Evolutionary conservation across 1,140 invertebrate species (phyloP).

Genomic region (Hypothenemus hampei): DNA sequence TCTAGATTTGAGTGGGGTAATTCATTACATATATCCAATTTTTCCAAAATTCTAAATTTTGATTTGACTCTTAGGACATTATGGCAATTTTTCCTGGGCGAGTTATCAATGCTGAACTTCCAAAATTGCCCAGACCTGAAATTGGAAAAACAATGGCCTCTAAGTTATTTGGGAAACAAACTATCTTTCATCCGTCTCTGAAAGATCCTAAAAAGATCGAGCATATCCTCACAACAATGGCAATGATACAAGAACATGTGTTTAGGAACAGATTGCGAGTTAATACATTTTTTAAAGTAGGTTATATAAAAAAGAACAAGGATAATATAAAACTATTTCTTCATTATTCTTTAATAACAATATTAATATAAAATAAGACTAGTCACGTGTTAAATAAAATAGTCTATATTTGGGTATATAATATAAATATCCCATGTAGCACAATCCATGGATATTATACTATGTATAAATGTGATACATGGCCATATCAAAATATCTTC

Average conservation of each 20-base stretch:
- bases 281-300: constrained; percentile 58
- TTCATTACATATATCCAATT: constrained; percentile 10
- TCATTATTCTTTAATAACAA: too few relatives aligned
- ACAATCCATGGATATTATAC: too few relatives aligned
- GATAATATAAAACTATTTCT: too few relatives aligned
- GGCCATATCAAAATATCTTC: neutral
- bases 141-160: constrained; percentile 51
- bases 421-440: too few relatives aligned
- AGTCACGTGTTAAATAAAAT: too few relatives aligned
- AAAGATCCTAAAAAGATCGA: constrained; percentile 44
- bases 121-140: constrained; percentile 60
- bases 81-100: constrained; percentile 55
- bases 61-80: constrained; percentile 45
- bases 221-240: constrained; percentile 47
- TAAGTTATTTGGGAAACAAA: constrained; percentile 50
- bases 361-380: too few relatives aligned
- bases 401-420: too few relatives aligned
- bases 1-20: constrained; percentile 51
- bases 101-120: constrained; percentile 58
- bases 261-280: constrained; percentile 56
- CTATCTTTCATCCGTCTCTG: constrained; percentile 54
- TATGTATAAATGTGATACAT: neutral
- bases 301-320: neutral
- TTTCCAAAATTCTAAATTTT: neutral
- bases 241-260: constrained; percentile 56